Evolutionary conservation across 2,888 invertebrate species (phyloP), one percentile per base, ranked within the genome.

Genomic region (Machimus rusticus): DNA sequence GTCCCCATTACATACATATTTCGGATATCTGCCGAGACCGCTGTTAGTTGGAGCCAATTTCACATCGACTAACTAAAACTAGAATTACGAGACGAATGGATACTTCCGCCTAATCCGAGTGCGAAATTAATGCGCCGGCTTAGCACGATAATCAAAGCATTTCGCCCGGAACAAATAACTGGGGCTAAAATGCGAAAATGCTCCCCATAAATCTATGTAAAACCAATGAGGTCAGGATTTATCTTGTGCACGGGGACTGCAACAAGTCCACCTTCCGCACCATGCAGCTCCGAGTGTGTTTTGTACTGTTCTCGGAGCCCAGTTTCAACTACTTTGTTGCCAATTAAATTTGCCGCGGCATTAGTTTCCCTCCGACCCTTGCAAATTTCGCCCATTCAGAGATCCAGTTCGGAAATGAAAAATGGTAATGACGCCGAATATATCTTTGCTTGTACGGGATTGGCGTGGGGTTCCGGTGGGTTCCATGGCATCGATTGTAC

Each of bases 341-440:
- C 82, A 82, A 82, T 57, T 57, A 82, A 57, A 82, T 23, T 66
- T 66, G 55, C 55, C 34, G 81, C 81, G 31, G 31, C 31, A 81
- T 81, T 81, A 81, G 81, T 81, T 9, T 23, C n/a, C 43, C 81
- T 34, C 1, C 55, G 31, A 43, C 19, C 51, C 8, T 81, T 19
- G 14, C 37, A 16, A 81, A 81, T 28, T 81, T 46, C 57, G 55
- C 51, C 55, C n/a, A 57, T 81, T 81, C 28, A 81, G 81, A 55
- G 31, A 5, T 43, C 9, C 23, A 37, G 19, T 55, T 81, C 55
- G 55, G 81, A 81, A 81, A 81, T 81, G 81, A 81, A 81, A 81
- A 81, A 81, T 81, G 81, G 81, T 57, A 81, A 55, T 81, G 81
- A 81, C 55, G 51, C n/a, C 34, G 34, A 81, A 81, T 28, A 81